phyloP scores from a whole-genome alignment of 1,140 invertebrate species.

The Drosophila repletoides region DNA sequence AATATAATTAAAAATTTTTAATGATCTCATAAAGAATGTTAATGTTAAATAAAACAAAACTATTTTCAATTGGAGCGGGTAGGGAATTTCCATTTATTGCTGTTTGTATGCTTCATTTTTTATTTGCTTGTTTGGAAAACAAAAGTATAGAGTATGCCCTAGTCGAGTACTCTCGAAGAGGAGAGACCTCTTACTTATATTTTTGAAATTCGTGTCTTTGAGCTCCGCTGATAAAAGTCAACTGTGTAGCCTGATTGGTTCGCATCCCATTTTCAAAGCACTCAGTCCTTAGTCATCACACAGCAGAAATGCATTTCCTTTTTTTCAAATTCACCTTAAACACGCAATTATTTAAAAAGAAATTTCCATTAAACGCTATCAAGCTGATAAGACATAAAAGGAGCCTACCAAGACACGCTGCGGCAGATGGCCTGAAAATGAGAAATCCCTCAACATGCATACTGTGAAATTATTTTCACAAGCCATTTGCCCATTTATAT shows the following conservation, averaged over 20 bases:
- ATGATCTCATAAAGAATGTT: too few species aligned
- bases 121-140: too few species aligned
- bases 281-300: not conserved
- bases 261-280: not conserved
- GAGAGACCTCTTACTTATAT: too few species aligned
- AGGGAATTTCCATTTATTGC: too few species aligned
- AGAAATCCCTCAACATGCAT: constrained; percentile 79
- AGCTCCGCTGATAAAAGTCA: too few species aligned
- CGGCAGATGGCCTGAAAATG: constrained; percentile 47
- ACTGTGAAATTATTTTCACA: constrained; percentile 78
- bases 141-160: too few species aligned
- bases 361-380: constrained; percentile 74
- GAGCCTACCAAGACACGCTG: constrained; percentile 13
- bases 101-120: too few species aligned
- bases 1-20: too few species aligned
- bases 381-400: constrained; percentile 65
- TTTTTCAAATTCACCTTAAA: constrained; percentile 60
- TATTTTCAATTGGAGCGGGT: too few species aligned
- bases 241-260: not conserved
- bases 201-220: too few species aligned
- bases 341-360: constrained; percentile 68
- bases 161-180: too few species aligned
- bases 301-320: constrained; percentile 23
- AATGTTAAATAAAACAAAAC: too few species aligned
- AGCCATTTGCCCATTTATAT: constrained; percentile 80